These are phyloP conservation scores for Eira barbara DNA, from an alignment of 2,113 vertebrate species.

Conservation along the genomic window DNA sequence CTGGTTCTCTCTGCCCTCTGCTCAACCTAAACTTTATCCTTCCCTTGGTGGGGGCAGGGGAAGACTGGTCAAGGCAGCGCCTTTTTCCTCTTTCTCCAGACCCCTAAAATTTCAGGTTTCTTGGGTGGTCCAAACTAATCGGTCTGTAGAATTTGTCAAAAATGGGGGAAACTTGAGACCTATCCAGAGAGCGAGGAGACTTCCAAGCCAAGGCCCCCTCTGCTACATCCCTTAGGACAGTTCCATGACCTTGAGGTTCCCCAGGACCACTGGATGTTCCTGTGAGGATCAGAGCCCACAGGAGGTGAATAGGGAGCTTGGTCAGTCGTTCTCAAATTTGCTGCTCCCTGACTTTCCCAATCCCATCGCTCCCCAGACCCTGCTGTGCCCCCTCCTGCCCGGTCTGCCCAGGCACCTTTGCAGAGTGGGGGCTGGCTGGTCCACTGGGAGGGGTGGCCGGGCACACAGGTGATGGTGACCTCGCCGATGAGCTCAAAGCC, in stretches of 20 bases:
- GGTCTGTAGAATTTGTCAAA: neutral
- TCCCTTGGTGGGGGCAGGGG: neutral
- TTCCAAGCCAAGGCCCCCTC: constrained; percentile 2
- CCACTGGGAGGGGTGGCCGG: constrained; percentile 94
- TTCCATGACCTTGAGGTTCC: neutral
- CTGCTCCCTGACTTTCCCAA: constrained; percentile 34
- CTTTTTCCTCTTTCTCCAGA: constrained; percentile 13
- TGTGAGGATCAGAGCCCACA: neutral
- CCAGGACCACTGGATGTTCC: neutral
- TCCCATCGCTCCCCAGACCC: constrained; percentile 20
- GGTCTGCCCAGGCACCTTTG: constrained; percentile 86
- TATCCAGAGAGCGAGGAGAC: neutral
- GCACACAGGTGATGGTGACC: constrained; percentile 92
- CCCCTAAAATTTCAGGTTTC: neutral
- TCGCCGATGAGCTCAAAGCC: constrained; percentile 94
- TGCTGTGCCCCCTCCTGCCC: constrained; percentile 25
- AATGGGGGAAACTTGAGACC: neutral
- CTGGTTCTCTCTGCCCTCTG: constrained; percentile 44
- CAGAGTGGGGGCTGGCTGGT: constrained; percentile 94
- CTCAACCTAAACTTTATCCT: neutral
- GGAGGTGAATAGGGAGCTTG: neutral
- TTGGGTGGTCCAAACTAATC: neutral
- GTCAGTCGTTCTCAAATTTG: neutral
- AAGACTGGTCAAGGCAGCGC: neutral
- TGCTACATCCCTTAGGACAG: neutral